Percentiles rank a stretch among this genome's conserved stretches.
These are phyloP conservation scores for Lycorma delicatula DNA, from an alignment of 1,140 invertebrate species.

Conservation along the genomic window DNA sequence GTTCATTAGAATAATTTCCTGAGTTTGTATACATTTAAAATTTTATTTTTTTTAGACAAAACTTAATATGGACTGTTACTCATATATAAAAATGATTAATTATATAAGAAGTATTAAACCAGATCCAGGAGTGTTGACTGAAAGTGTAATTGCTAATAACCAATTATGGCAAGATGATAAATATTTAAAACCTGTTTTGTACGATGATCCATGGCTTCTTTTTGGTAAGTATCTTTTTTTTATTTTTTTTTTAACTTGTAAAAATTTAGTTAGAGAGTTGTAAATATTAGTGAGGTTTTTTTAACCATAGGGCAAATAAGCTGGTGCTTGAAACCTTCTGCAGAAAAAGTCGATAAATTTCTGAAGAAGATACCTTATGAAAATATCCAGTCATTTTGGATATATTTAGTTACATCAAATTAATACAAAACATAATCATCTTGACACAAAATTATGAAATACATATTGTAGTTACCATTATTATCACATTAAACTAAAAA, in stretches of 20 bases:
- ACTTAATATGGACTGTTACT: conserved; percentile 71
- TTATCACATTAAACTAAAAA: too few species aligned
- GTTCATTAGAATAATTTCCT: too few species aligned
- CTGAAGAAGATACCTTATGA: too few species aligned
- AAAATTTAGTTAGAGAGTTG: conserved; percentile 9
- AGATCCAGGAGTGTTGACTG: conserved; percentile 45
- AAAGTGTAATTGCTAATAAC: conserved; percentile 37
- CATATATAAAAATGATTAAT: conserved; percentile 82
- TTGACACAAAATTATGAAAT: too few species aligned
- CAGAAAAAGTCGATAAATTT: too few species aligned
- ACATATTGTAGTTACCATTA: too few species aligned
- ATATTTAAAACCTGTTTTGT: conserved; percentile 65
- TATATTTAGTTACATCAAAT: too few species aligned
- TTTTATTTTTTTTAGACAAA: conserved; percentile 5
- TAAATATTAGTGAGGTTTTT: too few species aligned
- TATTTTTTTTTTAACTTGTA: conserved; percentile 11
- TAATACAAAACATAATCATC: too few species aligned
- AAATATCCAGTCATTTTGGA: too few species aligned
- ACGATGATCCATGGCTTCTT: conserved; percentile 76
- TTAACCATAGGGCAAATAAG: too few species aligned
- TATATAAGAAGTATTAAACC: conserved; percentile 62
- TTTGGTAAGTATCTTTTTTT: conserved; percentile 53
- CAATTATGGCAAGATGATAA: conserved; percentile 59
- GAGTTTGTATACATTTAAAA: not conserved
- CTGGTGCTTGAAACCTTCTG: too few species aligned